A percentile compares a stretch with the other conserved stretches of the same genome.
Conservation (phyloP, 2,113 vertebrate genomes). For the Anolis carolinensis region DNA sequence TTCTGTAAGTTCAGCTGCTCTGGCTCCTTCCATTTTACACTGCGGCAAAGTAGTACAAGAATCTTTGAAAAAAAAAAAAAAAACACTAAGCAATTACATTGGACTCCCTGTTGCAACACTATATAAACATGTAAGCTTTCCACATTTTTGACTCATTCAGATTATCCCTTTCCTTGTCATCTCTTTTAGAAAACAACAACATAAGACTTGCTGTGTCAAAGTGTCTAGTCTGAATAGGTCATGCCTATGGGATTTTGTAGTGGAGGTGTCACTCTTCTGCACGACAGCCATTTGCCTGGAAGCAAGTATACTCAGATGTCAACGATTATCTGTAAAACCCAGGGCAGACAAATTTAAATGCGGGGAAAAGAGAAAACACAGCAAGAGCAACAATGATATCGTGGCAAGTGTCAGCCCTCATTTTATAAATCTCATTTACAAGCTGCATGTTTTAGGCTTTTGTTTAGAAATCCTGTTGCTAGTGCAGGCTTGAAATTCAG, state of each 20-base stretch:
- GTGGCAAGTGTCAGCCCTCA: background rate
- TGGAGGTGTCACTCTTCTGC: slow-evolving; percentile 1
- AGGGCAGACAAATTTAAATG: background rate
- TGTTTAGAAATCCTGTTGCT: background rate
- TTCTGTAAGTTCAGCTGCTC: background rate
- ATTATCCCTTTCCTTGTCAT: background rate
- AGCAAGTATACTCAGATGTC: background rate
- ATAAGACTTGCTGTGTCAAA: slow-evolving; percentile 11
- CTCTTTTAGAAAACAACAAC: background rate
- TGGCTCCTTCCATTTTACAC: background rate
- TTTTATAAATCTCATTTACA: background rate
- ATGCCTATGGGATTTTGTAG: background rate
- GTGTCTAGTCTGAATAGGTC: background rate
- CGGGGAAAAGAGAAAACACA: background rate
- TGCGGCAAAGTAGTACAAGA: background rate
- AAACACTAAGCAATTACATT: background rate
- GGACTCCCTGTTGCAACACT: background rate
- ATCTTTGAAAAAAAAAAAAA: background rate
- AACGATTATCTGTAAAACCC: background rate
- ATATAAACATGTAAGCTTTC: background rate
- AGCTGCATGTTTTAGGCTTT: background rate
- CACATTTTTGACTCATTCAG: background rate
- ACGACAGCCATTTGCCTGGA: background rate
- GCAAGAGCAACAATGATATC: background rate
- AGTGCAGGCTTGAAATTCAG: background rate